Evolutionary conservation across 1,140 invertebrate species (phyloP), one percentile per base, ranked within the genome.

Genomic region (Cydia amplana): DNA sequence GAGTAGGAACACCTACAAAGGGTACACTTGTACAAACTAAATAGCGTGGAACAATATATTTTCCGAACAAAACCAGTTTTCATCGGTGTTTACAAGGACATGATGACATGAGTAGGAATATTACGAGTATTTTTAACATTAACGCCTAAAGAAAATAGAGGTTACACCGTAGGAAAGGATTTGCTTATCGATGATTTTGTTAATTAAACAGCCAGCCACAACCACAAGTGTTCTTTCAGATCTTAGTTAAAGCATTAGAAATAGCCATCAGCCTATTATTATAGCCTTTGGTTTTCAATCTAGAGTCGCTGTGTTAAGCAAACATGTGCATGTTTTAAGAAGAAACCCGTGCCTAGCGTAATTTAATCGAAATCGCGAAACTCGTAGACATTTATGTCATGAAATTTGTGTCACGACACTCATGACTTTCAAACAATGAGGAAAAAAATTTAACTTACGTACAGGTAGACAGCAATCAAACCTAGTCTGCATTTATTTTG

Each of bases 21-120:
- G 55, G 20, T 18, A 43, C 32, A 70, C 65, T 20, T 70, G 65
- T 70, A 70, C 36, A 70, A 70, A 70, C 6, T 43, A 18, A 16
- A 36, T n/a, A n/a, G 64, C 5, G 28, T 36, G 12, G 32, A 70
- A 70, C 65, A 70, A 70, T 70, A 40, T 9, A 36, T 32, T 36
- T 43, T 36, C 32, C 65, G 18, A 70, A 20, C 65, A 70, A 70
- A 72, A 63, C 76, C 65, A 46, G 73, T 77, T 72, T 43, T 16
- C 14, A 74, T 74, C 46, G 23, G 18, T 60, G 72, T 63, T 74
- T n/a, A 36, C 65, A 77, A 77, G 73, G 76, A 77, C 76, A 60
- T 55, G 67, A 73, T 64, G 20, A 14, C 72, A 77, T 74, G 74
- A 55, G 70, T 55, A 14, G n/a, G n/a, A n/a, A n/a, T n/a, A n/a